Conservation (phyloP, 2,888 invertebrate species). For the Amphipoea lucens region DNA sequence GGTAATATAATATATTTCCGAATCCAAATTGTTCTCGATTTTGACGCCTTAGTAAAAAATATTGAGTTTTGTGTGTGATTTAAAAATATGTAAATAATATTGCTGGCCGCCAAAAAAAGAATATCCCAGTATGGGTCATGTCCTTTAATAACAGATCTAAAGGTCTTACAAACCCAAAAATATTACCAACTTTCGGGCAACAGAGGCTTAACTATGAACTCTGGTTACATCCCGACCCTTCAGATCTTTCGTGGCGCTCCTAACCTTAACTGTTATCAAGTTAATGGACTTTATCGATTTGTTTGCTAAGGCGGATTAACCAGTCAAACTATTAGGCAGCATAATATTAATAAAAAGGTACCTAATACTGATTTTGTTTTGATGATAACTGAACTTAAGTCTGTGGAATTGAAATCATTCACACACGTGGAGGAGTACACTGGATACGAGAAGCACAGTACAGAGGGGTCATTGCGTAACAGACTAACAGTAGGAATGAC, state of each 20-base stretch:
- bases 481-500: not conserved
- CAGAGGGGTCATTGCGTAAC: not conserved
- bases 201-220: conserved; percentile 14
- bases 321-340: conserved; percentile 11
- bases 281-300: conserved; percentile 53
- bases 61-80: too few relatives aligned
- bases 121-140: too few relatives aligned
- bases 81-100: too few relatives aligned
- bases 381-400: not conserved
- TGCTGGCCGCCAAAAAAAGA: too few relatives aligned
- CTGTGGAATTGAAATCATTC: not conserved
- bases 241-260: conserved; percentile 24
- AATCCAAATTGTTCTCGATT: too few relatives aligned
- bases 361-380: not conserved
- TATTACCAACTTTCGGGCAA: conserved; percentile 29
- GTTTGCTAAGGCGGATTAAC: conserved; percentile 40
- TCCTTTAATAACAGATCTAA: not conserved
- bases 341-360: not conserved
- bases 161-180: conserved; percentile 30
- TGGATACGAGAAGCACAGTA: not conserved
- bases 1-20: too few relatives aligned
- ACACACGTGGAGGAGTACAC: not conserved
- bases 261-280: conserved; percentile 32
- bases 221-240: conserved; percentile 35
- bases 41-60: too few relatives aligned